Evolutionary conservation across 2,888 invertebrate species (phyloP), one percentile per base, ranked within the genome.

Genomic region (Shargacucullia verbasci): DNA sequence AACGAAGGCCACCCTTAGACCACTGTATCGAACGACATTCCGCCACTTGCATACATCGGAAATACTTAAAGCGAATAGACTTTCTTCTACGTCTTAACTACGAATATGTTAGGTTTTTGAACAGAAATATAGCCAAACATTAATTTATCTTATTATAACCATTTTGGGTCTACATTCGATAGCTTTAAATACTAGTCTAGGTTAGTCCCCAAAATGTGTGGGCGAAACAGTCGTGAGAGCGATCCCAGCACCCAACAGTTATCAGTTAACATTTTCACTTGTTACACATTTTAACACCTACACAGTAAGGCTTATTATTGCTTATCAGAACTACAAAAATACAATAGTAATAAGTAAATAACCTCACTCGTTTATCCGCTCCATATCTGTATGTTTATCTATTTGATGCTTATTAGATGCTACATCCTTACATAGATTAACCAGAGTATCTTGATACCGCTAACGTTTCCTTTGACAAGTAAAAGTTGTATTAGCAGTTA

Each of bases 211-310:
- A 74, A 77, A 72, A 59, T 40, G 84, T 79, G 89, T 89, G 77
- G 89, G 88, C 73, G 84, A 72, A 59, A 78, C 70, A 76, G 69
- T 77, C 87, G 88, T 89, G 89, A 82, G 89, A 88, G 79, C 82
- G 70, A 69, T 72, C 74, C 69, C 34, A 47, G 81, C 84, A 81
- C 82, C 82, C 73, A 73, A 38, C 73, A 57, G 67, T 68, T 65
- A 72, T 72, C 71, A 72, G 60, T 49, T 52, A 59, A 57, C 48
- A 45, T 70, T 59, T 67, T 47, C 59, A 48, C 11, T 73, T 47
- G 60, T 66, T 57, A 59, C 61, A 50, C 38, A 55, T 67, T 53
- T 74, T 71, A 72, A 71, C 57, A 7, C 54, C 47, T 55, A 66
- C 50, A 13, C 39, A 34, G 35, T 75, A 80, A 78, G 61, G 53